Percentiles rank a stretch among this genome's conserved stretches.
These are phyloP conservation scores for Acanthosepion pharaonis DNA, from an alignment of 2,888 invertebrate genomes.

Conservation along the genomic window DNA sequence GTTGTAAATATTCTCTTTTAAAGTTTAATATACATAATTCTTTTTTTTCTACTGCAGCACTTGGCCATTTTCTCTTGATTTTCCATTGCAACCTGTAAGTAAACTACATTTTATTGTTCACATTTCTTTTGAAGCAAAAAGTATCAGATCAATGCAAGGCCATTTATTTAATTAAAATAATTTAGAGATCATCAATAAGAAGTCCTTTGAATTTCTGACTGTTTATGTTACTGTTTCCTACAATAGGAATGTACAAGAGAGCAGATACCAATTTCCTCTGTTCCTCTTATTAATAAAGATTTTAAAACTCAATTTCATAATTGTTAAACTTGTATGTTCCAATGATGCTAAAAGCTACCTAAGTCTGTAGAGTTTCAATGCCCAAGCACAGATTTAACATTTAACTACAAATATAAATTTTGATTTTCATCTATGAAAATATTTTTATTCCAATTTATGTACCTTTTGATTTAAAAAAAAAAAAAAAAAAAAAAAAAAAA, in stretches of 20 bases:
- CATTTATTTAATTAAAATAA: not conserved
- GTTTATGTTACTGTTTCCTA: not conserved
- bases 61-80: slow-evolving; percentile 47
- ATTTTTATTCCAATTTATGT: too few species aligned
- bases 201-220: not conserved
- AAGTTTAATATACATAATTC: not conserved
- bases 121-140: not conserved
- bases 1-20: not conserved
- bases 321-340: not conserved
- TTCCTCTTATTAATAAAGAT: not conserved
- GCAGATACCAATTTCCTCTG: not conserved
- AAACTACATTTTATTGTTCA: not conserved
- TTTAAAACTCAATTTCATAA: not conserved
- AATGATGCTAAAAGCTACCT: too few species aligned
- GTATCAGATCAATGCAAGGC: not conserved
- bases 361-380: too few species aligned
- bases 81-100: slow-evolving; percentile 49
- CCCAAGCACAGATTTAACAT: too few species aligned
- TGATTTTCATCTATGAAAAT: too few species aligned
- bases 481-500: too few species aligned
- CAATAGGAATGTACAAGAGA: not conserved
- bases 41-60: slow-evolving; percentile 39
- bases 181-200: not conserved
- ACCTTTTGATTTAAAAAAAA: too few species aligned
- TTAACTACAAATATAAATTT: too few species aligned